phyloP scores from a whole-genome alignment of 2,113 vertebrate species.

The Ramphastos sulfuratus region DNA sequence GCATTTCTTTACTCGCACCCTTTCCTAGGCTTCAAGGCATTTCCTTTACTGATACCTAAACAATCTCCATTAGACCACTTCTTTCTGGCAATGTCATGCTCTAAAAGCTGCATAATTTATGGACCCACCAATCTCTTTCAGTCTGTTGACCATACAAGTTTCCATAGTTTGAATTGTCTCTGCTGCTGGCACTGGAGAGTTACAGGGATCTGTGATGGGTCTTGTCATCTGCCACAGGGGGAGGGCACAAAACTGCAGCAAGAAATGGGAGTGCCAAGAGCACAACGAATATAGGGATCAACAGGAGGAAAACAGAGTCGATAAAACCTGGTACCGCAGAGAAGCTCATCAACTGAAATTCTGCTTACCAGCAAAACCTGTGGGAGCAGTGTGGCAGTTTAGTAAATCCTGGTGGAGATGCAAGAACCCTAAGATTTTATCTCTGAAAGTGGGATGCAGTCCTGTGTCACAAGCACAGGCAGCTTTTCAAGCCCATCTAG shows the following conservation, averaged over 20 bases:
- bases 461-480: not conserved
- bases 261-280: not conserved
- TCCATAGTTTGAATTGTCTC: rapidly evolving
- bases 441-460: not conserved
- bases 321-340: not conserved
- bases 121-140: not conserved
- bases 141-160: not conserved
- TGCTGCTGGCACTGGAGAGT: not conserved
- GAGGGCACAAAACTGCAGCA: not conserved
- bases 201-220: not conserved
- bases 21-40: not conserved
- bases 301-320: not conserved
- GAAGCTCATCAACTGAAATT: not conserved
- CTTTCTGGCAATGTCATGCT: not conserved
- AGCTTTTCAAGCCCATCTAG: not conserved
- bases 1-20: not conserved
- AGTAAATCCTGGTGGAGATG: not conserved
- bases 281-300: not conserved
- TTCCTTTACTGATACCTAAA: not conserved
- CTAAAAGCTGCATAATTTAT: not conserved
- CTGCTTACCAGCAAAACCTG: not conserved
- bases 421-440: not conserved
- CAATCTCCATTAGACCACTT: not conserved
- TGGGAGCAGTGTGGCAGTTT: not conserved
- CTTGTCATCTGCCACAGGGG: not conserved